Conservation (phyloP, 2,797 vertebrate genomes). For the Anguilla marmorata region DNA sequence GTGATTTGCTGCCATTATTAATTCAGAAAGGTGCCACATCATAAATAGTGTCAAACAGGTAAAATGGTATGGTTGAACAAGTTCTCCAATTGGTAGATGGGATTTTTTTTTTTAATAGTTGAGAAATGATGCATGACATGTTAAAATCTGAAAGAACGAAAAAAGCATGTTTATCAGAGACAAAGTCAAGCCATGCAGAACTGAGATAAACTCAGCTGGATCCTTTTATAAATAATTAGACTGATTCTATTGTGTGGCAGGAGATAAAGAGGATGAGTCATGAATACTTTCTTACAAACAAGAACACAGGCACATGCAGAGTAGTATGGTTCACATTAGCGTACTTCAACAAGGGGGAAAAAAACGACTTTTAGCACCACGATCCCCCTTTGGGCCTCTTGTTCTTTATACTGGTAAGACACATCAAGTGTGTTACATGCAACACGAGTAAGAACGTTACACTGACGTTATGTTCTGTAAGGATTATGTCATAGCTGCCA, state of each 20-base stretch:
- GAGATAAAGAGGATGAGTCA: conserved; percentile 1
- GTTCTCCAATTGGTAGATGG: background rate
- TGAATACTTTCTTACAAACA: background rate
- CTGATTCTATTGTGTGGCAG: background rate
- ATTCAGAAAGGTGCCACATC: background rate
- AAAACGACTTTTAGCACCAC: conserved; percentile 4
- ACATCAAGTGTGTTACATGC: background rate
- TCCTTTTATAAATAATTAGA: conserved; percentile 13
- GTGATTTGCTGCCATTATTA: background rate
- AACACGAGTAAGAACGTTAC: conserved; percentile 8
- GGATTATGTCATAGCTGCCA: background rate
- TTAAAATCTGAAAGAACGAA: background rate
- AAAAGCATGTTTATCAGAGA: background rate
- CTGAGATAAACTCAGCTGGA: background rate
- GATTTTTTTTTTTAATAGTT: background rate
- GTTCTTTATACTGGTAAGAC: background rate
- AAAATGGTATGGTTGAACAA: background rate
- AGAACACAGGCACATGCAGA: background rate
- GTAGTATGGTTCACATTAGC: conserved; percentile 17
- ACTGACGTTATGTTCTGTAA: background rate
- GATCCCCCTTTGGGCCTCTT: background rate
- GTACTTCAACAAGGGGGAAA: background rate
- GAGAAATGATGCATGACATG: background rate
- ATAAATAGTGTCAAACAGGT: background rate
- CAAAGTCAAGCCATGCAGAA: background rate